These are phyloP conservation scores for Sipunculus nudus DNA, from an alignment of 2,888 invertebrate species.

Conservation along the genomic window DNA sequence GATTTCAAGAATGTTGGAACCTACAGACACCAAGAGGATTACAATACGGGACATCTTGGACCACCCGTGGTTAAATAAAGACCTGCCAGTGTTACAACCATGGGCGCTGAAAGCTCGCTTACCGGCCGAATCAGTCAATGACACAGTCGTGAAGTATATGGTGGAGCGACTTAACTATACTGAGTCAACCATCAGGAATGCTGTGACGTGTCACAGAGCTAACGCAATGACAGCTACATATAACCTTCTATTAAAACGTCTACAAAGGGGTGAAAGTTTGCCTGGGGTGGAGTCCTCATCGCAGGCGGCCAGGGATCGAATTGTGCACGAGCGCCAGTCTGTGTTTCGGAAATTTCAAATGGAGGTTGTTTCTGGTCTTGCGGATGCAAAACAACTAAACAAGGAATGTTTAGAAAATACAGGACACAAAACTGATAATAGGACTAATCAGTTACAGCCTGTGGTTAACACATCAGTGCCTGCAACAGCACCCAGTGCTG, in stretches of 20 bases:
- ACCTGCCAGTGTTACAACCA: neutral
- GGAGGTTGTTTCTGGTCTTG: too few relatives aligned
- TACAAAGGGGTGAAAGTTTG: conserved; percentile 6
- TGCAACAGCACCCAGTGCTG: too few relatives aligned
- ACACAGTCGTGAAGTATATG: conserved; percentile 2
- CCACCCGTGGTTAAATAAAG: conserved; percentile 14
- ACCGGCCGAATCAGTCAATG: neutral
- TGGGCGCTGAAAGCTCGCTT: neutral
- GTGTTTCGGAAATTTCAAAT: too few relatives aligned
- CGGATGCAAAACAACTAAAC: too few relatives aligned
- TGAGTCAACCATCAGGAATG: neutral
- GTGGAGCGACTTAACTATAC: conserved; percentile 3
- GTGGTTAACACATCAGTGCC: too few relatives aligned
- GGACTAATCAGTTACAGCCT: too few relatives aligned
- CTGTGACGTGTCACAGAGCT: conserved; percentile 1
- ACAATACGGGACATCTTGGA: conserved; percentile 11
- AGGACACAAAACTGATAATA: too few relatives aligned
- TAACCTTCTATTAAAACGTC: neutral
- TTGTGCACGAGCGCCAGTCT: too few relatives aligned
- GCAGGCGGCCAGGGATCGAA: too few relatives aligned
- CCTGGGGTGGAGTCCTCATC: too few relatives aligned
- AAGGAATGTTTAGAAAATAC: too few relatives aligned
- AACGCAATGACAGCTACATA: conserved; percentile 13
- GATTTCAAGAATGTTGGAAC: conserved; percentile 7
- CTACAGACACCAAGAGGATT: conserved; percentile 3